Percentiles rank a stretch among this genome's conserved stretches.
phyloP scores from a whole-genome alignment of 2,888 invertebrate genomes.

The Biston betularia region DNA sequence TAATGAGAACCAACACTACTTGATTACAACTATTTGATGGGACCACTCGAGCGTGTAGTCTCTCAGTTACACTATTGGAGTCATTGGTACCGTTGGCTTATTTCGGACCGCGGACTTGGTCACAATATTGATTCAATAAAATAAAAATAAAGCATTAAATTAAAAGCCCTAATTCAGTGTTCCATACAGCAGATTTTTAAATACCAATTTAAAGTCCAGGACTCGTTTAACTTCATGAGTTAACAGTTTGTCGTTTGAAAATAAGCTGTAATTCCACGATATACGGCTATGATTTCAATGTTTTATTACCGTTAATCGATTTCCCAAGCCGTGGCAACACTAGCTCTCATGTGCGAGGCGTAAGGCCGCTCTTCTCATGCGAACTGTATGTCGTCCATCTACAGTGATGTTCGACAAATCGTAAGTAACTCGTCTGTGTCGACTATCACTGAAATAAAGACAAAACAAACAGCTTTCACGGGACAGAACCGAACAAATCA shows the following conservation, averaged over 20 bases:
- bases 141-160: neutral
- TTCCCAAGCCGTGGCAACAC: neutral
- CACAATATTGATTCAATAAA: neutral
- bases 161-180: neutral
- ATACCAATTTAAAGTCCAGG: neutral
- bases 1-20: too few species aligned
- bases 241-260: neutral
- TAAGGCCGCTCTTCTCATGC: too few species aligned
- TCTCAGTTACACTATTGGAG: too few species aligned
- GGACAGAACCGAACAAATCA: neutral
- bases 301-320: neutral
- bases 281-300: neutral
- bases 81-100: too few species aligned
- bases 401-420: neutral
- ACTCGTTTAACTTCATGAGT: neutral
- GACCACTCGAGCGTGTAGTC: too few species aligned
- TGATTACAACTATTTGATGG: too few species aligned
- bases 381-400: too few species aligned
- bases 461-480: neutral
- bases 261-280: neutral
- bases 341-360: neutral
- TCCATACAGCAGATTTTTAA: neutral
- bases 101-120: too few species aligned
- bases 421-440: neutral
- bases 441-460: too few species aligned